Evolutionary conservation across 2,113 vertebrate species (phyloP), one percentile per base, ranked within the genome.

Genomic region (Haplochromis vanheusdeni): DNA sequence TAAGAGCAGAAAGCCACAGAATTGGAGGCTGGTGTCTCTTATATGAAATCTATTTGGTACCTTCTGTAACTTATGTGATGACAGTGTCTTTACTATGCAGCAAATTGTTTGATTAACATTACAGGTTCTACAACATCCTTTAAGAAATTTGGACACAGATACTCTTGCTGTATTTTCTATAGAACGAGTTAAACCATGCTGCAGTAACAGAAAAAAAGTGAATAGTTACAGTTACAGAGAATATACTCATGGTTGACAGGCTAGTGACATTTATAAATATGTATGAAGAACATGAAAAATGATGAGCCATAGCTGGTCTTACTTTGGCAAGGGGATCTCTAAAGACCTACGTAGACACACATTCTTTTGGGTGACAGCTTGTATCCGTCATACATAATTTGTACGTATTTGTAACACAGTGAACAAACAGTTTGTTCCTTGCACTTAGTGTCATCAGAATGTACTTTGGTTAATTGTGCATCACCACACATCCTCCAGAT

Each of bases 361-460:
- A 52, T 80, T 80, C 82, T 80, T 31, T 37, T 40, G 54, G 82
- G 49, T 56, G 13, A 31, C 21, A 55, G 55, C 58, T 68, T 17
- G 28, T 81, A 84, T 87, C 82, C 82, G 70, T 91, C 79, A 90
- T 79, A 54, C 62, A 73, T 84, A 47, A 86, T 84, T 88, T 84
- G 40, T 73, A 49, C 16, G 73, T 23, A 88, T 83, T 77, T 83
- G 26, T 14, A 14, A 79, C 89, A 75, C 49, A 37, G 58, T 8
- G 2, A 55, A 17, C 65, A 60, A 16, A 26, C 81, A 42, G 23
- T 81, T 79, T 81, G 23, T 65, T 84, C 33, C 37, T 79, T 9
- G 9, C 28, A 35, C 51, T 26, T 10, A 37, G 2, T 21, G 19
- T 40, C 16, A 82, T 54, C 55, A n/a, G 11, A 45, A 17, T 62